Base-by-base conservation (phyloP, 2,113 vertebrate species). In the Anolis carolinensis region DNA sequence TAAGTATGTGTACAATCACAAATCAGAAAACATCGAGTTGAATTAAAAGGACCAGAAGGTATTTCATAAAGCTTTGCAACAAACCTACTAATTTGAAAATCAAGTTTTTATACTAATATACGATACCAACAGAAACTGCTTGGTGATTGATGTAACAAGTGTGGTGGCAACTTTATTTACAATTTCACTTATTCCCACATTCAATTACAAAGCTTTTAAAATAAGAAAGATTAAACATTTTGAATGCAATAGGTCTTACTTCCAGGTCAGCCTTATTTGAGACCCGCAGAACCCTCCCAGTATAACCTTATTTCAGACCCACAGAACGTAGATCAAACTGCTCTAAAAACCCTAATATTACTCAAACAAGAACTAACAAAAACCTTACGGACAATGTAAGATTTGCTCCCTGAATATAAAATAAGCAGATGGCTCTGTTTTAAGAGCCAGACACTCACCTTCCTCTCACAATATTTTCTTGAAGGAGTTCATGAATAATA, bases 401-500 rank as follows among this genome's bases (percentile, higher is more conserved):
- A 75, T 8, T 44, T 63, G 80, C 4, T 72, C 34, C 10, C 48
- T 62, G 44, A 55, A 14, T 68, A 30, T 67, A 30, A 39, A 39
- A 84, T 7, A 63, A 44, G 7, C 2, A 73, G 63, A 87, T 87
- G 0, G 55, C 71, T 4, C 34, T 3, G 25, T 50, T 88, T 83
- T 9, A 91, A 75, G 25, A 44, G 16, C 30, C 52, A 68, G 62
- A 85, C 36, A 16, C 91, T 96, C 94, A 98, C 99, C 99, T 98
- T 88, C 98, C 99, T 87, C 99, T 97, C 91, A 99, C 97, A 86
- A 99, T 97, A 90, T 99, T 99, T 96, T 99, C 99, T 93, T 99
- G 98, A 92, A 99, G 97, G 39, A 99, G 96, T 93, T 99, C 98
- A 93, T 99, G 97, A 93, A 99, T 99, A 90, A 99, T 99, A 92